Conservation (phyloP, 2,113 vertebrate genomes). For the Emydura subglobosa region DNA sequence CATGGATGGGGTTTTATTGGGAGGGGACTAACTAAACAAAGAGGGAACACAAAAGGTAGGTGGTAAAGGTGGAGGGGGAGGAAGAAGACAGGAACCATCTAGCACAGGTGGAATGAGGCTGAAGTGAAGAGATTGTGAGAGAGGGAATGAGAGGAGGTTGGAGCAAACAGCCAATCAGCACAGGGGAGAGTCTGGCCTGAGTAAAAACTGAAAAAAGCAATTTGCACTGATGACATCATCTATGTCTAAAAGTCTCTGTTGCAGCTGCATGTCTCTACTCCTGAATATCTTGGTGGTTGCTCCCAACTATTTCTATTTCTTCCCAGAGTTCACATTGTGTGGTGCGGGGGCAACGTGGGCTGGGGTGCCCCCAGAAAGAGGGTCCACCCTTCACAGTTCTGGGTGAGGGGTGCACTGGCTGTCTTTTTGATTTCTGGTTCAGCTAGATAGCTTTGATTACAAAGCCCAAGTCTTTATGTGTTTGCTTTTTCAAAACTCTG, state of each 20-base stretch:
- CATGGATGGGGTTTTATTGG: too few relatives aligned
- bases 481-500: background rate
- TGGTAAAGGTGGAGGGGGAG: background rate
- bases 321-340: background rate
- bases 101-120: background rate
- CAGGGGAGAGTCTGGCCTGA: background rate
- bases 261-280: background rate
- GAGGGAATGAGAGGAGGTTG: background rate
- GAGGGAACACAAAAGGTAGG: background rate
- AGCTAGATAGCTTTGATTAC: background rate
- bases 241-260: background rate
- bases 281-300: background rate
- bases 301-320: background rate
- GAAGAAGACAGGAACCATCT: background rate
- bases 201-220: background rate
- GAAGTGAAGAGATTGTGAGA: background rate
- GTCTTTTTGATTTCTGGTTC: background rate
- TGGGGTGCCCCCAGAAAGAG: background rate
- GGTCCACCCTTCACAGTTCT: background rate
- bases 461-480: background rate
- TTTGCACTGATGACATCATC: background rate
- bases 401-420: background rate
- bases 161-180: background rate
- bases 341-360: background rate
- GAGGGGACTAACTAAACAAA: background rate